Evolutionary conservation across 2,113 vertebrate genomes (phyloP).

Genomic region (Pterocles burchelli): DNA sequence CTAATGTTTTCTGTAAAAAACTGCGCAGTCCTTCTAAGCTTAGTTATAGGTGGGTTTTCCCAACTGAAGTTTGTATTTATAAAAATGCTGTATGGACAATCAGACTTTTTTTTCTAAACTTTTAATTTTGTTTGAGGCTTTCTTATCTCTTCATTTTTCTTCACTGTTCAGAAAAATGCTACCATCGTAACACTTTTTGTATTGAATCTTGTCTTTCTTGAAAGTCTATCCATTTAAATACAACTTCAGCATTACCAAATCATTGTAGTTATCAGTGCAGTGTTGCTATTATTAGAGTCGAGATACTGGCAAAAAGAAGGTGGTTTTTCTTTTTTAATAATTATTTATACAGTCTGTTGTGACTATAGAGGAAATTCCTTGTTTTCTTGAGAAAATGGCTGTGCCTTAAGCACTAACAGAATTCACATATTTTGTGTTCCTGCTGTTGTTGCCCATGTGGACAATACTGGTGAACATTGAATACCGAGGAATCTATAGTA

Average conservation of each 20-base stretch:
- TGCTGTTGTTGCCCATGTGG: neutral
- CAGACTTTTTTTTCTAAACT: neutral
- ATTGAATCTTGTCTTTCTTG: neutral
- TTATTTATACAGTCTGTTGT: neutral
- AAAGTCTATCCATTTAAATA: neutral
- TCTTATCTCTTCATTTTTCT: neutral
- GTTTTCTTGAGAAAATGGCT: neutral
- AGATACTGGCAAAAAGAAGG: neutral
- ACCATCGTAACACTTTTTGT: neutral
- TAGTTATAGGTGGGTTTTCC: neutral
- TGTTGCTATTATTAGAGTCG: neutral
- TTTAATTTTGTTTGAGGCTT: neutral
- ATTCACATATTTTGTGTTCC: neutral
- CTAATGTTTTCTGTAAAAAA: neutral
- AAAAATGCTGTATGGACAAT: neutral
- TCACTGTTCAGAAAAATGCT: neutral
- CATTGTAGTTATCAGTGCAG: neutral
- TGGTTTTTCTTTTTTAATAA: neutral
- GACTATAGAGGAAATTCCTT: neutral
- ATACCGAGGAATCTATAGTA: neutral
- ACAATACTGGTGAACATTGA: neutral
- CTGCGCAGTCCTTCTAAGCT: neutral
- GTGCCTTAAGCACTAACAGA: neutral
- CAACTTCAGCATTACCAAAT: neutral
- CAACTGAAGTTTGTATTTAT: neutral